A percentile compares a stretch with the other conserved stretches of the same genome.
phyloP scores from a whole-genome alignment of 1,140 invertebrate species.

The Drosophila lowei region DNA sequence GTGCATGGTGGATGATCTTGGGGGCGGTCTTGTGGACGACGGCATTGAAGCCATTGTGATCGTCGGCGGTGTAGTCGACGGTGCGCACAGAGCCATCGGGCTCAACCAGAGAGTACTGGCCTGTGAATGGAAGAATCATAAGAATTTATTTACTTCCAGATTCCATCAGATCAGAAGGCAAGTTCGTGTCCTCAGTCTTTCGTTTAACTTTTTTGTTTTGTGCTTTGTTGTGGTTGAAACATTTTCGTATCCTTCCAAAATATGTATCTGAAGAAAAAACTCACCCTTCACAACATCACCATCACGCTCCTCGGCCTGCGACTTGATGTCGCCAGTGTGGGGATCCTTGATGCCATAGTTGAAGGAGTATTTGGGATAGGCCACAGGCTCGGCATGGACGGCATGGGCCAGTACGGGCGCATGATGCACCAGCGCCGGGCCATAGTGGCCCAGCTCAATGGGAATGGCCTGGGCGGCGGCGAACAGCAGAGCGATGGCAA shows the following conservation, averaged over 20 bases:
- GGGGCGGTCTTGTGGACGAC: conserved; percentile 84
- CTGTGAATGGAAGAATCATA: conserved; percentile 6
- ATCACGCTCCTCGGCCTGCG: conserved; percentile 86
- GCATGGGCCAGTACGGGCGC: conserved; percentile 73
- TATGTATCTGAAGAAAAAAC: no score
- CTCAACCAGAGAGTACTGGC: conserved; percentile 86
- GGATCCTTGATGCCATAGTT: conserved; percentile 85
- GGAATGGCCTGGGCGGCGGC: conserved; percentile 77
- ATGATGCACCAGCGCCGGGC: conserved; percentile 69
- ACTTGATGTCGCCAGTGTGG: conserved; percentile 87
- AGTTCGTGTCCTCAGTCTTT: conserved; percentile 9
- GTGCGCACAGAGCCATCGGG: conserved; percentile 85
- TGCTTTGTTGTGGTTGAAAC: conserved; percentile 4
- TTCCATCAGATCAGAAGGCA: background rate
- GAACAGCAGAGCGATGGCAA: conserved; percentile 78
- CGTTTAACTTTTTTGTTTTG: no score
- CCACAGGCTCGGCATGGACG: conserved; percentile 81
- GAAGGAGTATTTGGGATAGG: conserved; percentile 85
- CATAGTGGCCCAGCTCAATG: conserved; percentile 81
- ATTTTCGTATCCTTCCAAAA: no score
- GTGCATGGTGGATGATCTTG: conserved; percentile 75
- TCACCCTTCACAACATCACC: conserved; percentile 85
- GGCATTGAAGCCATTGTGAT: conserved; percentile 86
- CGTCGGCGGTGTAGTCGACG: conserved; percentile 89
- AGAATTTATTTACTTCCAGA: conserved; percentile 9